Percentiles rank a stretch among this genome's conserved stretches.
phyloP scores from a whole-genome alignment of 1,140 invertebrate genomes.

The Holotrichia oblita region DNA sequence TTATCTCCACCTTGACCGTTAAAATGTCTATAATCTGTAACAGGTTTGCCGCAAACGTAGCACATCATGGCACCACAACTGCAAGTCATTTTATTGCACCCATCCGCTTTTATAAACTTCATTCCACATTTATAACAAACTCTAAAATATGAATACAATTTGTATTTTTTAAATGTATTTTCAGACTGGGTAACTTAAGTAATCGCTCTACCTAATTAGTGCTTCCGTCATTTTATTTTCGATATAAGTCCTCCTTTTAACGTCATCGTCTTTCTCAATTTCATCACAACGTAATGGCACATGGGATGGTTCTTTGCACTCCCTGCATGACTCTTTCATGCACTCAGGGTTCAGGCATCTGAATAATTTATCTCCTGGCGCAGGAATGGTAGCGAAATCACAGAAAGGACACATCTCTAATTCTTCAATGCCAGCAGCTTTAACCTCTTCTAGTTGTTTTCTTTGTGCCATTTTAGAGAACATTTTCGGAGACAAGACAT shows the following conservation, averaged over 20 bases:
- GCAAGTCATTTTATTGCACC: conserved; percentile 79
- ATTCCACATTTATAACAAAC: conserved; percentile 69
- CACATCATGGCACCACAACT: conserved; percentile 74
- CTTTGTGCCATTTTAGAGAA: conserved; percentile 67
- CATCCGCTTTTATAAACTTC: conserved; percentile 71
- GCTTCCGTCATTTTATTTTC: conserved; percentile 76
- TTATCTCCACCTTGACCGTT: conserved; percentile 57
- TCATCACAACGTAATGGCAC: conserved; percentile 73
- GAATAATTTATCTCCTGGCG: conserved; percentile 69
- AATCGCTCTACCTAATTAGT: conserved; percentile 62
- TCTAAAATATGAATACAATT: conserved; percentile 54
- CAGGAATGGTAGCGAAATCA: conserved; percentile 68
- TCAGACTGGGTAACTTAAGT: too few species aligned
- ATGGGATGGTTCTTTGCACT: conserved; percentile 71
- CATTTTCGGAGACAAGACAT: conserved; percentile 63
- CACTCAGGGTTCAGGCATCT: conserved; percentile 72
- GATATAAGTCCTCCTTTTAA: conserved; percentile 67
- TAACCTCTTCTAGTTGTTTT: conserved; percentile 69
- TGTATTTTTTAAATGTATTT: not conserved
- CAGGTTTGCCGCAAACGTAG: conserved; percentile 70
- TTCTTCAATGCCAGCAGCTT: conserved; percentile 68
- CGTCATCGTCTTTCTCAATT: conserved; percentile 68
- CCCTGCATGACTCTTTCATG: conserved; percentile 72
- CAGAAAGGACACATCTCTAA: conserved; percentile 74
- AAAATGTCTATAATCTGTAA: conserved; percentile 72